Conservation (phyloP, 2,888 invertebrate species). For the Folsomia manolachei region DNA sequence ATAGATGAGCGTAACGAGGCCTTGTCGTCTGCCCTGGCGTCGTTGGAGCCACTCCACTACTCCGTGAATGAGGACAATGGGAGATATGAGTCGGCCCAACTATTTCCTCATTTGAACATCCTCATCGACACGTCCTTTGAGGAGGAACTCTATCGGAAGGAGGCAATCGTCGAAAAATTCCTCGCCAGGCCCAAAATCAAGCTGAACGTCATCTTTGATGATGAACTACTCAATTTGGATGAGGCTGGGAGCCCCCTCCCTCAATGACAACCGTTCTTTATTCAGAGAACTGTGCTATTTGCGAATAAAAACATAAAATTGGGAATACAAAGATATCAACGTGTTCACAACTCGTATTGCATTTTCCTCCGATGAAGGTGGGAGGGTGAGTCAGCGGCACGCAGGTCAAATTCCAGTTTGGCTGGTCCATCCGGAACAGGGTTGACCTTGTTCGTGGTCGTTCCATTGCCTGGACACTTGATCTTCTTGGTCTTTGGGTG, state of each 20-base stretch:
- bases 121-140: conserved; percentile 23
- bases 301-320: too few relatives aligned
- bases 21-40: conserved; percentile 1
- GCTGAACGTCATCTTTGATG: conserved; percentile 3
- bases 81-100: conserved; percentile 20
- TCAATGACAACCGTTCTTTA: too few relatives aligned
- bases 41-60: conserved; percentile 23
- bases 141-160: background rate
- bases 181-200: conserved; percentile 3
- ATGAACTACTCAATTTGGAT: background rate
- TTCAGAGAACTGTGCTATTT: too few relatives aligned
- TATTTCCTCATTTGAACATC: conserved; percentile 26
- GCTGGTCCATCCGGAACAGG: too few relatives aligned
- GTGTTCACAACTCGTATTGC: too few relatives aligned
- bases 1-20: conserved; percentile 16
- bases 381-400: too few relatives aligned
- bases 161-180: conserved; percentile 7
- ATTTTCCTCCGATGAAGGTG: too few relatives aligned
- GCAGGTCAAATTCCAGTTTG: too few relatives aligned
- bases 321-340: too few relatives aligned
- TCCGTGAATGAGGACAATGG: conserved; percentile 16
- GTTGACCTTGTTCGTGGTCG: too few relatives aligned
- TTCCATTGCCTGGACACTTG: too few relatives aligned
- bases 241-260: background rate
- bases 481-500: too few relatives aligned